phyloP scores from a whole-genome alignment of 2,797 vertebrate species.

The Sebastiscus albofasciatus region DNA sequence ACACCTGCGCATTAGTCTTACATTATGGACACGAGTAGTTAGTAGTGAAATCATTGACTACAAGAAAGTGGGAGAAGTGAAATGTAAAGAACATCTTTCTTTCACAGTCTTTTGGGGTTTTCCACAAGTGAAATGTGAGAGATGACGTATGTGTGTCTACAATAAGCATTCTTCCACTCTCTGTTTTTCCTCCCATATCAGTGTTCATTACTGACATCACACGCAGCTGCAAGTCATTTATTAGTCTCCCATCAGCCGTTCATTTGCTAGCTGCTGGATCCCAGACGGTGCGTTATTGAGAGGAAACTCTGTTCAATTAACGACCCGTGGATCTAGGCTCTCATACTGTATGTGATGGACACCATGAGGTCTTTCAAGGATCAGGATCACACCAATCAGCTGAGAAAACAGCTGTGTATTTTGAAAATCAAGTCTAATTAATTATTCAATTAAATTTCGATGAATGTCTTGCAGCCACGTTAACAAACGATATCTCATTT shows the following conservation, averaged over 20 bases:
- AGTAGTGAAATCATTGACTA: neutral
- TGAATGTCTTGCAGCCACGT: neutral
- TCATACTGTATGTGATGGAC: neutral
- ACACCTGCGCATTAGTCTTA: neutral
- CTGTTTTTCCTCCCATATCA: neutral
- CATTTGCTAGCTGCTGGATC: conserved; percentile 50
- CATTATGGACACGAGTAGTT: neutral
- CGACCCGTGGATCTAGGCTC: conserved; percentile 14
- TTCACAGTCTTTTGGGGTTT: neutral
- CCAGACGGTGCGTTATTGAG: conserved; percentile 30
- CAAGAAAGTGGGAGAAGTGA: neutral
- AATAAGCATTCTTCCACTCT: neutral
- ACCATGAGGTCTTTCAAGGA: neutral
- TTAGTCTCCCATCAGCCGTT: conserved; percentile 51
- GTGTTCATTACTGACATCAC: conserved; percentile 43
- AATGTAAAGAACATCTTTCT: neutral
- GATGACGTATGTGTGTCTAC: neutral
- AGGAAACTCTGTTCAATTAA: conserved; percentile 45
- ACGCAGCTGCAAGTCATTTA: conserved; percentile 62
- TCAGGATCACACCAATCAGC: neutral
- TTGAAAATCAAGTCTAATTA: neutral
- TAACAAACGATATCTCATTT: too few species aligned
- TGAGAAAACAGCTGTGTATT: neutral
- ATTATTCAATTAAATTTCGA: neutral
- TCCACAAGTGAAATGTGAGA: neutral